phyloP scores from a whole-genome alignment of 2,113 vertebrate species.

The Alethe diademata region DNA sequence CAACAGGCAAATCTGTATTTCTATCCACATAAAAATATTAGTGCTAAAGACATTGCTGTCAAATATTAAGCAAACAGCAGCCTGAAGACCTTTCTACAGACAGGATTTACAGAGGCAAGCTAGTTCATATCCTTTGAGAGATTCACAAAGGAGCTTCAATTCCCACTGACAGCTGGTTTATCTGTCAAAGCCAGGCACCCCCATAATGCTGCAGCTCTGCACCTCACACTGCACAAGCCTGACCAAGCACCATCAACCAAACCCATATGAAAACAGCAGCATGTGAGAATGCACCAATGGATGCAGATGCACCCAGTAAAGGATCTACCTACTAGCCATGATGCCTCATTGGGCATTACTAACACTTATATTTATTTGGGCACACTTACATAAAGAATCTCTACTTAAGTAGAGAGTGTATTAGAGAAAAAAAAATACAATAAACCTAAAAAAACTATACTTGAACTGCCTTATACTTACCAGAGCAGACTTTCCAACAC shows the following conservation, averaged over 20 bases:
- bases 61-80: not conserved
- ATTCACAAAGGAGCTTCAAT: not conserved
- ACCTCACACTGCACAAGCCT: not conserved
- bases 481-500: constrained; percentile 90
- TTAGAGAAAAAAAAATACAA: not conserved
- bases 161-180: not conserved
- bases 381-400: not conserved
- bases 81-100: not conserved
- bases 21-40: not conserved
- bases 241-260: not conserved
- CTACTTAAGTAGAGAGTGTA: not conserved
- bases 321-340: not conserved
- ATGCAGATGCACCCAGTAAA: not conserved
- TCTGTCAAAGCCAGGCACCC: not conserved
- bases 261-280: not conserved
- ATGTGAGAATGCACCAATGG: fast-evolving
- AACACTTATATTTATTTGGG: not conserved
- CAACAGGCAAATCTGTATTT: not conserved
- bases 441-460: not conserved
- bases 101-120: not conserved
- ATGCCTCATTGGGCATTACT: not conserved
- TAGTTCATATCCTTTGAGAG: not conserved
- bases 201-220: not conserved
- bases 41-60: not conserved
- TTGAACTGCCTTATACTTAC: constrained; percentile 72